Evolutionary conservation across 2,888 invertebrate species (phyloP), one percentile per base, ranked within the genome.

Genomic region (Cremastinae sp.): DNA sequence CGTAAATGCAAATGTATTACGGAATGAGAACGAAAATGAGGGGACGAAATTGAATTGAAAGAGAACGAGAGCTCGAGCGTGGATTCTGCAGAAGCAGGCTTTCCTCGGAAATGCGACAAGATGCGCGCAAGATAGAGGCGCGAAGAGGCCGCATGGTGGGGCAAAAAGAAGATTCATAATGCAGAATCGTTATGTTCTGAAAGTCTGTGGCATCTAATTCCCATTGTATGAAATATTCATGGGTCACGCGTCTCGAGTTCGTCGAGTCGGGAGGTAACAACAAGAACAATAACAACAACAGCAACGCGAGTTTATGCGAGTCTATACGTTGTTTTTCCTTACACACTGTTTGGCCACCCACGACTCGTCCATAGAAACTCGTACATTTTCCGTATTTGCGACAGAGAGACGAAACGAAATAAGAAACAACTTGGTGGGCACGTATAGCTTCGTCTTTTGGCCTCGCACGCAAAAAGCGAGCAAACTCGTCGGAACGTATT

Each of bases 221-320:
- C 54, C 73, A 73, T 70, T 61, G 65, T 59, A 70, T 76, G 59
- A 70, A 73, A 76, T 69, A 73, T 76, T 69, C 76, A 76, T 76
- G 69, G 58, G 53, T 47, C 69, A 65, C 34, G 54, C 34, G 69
- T 14, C 59, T 61, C 47, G 59, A 28, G 20, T 41, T 59, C 54
- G 53, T 53, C 61, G 28, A 49, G 9, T 14, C 22, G 41, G 43
- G 10, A 56, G 38, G 51, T 62, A 62, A 43, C 36, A 54, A 45
- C 54, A 58, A 41, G 12, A 38, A 22, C 18, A 20, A 59, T 70
- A 59, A 28, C 53, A 22, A 59, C 56, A 51, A 18, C 64, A 54
- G 54, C 64, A 45, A 59, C 43, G 28, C 54, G 65, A 59, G 47
- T n/a, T n/a, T n/a, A 69, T 41, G 14, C 20, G n/a, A 28, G 54